These are phyloP conservation scores for Bos indicus DNA, from an alignment of 2,113 vertebrate genomes.

Conservation along the genomic window DNA sequence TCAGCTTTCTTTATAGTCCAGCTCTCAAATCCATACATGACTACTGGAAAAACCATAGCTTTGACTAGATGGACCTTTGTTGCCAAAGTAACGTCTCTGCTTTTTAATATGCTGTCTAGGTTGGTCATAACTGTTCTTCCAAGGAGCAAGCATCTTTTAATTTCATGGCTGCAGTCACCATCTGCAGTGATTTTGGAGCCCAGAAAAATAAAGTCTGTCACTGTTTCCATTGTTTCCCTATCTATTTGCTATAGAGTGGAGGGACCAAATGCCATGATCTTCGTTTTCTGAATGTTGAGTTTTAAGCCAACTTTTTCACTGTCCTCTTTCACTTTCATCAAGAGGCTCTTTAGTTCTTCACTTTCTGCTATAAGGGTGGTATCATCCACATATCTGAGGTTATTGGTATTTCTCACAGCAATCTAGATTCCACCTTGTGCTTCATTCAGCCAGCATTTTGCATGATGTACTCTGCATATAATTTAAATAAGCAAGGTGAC, in stretches of 20 bases:
- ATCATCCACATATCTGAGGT: neutral
- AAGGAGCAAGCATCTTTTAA: neutral
- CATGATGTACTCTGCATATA: neutral
- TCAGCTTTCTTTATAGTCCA: neutral
- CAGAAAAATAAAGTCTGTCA: neutral
- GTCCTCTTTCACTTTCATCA: neutral
- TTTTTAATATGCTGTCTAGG: neutral
- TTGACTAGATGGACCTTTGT: neutral
- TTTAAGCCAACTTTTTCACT: neutral
- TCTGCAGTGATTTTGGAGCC: neutral
- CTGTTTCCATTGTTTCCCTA: neutral
- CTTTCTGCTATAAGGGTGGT: neutral
- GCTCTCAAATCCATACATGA: neutral
- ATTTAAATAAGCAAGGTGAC: neutral
- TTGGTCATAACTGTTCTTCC: neutral
- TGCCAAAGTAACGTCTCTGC: accelerated
- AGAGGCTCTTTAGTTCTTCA: neutral
- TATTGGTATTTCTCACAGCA: neutral
- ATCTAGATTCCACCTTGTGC: neutral
- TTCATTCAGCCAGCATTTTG: neutral
- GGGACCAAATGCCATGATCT: neutral
- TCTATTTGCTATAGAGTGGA: neutral
- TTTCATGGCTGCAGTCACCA: neutral
- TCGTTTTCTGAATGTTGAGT: neutral
- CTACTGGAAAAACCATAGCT: neutral